Evolutionary conservation across 2,113 vertebrate genomes (phyloP), one percentile per base, ranked within the genome.

Genomic region (Mugil cephalus): DNA sequence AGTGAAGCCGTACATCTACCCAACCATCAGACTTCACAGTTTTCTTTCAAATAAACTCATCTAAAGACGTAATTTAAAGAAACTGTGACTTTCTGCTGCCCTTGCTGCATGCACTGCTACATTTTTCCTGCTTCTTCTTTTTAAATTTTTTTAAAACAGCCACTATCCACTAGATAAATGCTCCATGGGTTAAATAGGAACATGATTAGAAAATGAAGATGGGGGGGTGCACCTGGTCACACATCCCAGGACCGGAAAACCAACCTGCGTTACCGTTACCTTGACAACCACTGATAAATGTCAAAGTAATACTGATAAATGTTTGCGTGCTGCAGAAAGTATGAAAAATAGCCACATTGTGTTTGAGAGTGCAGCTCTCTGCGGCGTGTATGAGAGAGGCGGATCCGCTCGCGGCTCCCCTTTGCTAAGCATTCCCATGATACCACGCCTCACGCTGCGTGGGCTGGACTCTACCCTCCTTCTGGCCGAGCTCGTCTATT

Each of bases 401-500:
- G 70, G 73, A 47, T 65, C 76, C 12, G 67, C 56, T 65, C 80
- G 8, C 1, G 52, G 54, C 79, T 73, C 70, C 81, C 69, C 76
- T 80, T 47, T 40, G 74, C 83, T 84, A 79, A 75, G 87, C 86
- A 82, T 85, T 88, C 80, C 78, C 84, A 82, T 90, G 84, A 87
- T 76, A 80, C 15, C 9, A 15, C 46, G 61, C 72, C 74, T 87
- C 89, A 82, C 9, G 73, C 87, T 85, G 87, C 80, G 84, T 82
- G 86, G 84, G 87, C 87, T 74, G 87, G 82, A 78, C 89, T 74
- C 62, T 21, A 66, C 78, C 87, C 82, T 82, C 89, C 84, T 81
- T 77, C 82, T 54, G 69, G 63, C 82, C 40, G 36, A 8, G 71
- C 59, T 65, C 1, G 24, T 34, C 82, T 69, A 74, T 91, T 89